Evolutionary conservation across 1,140 invertebrate genomes (phyloP).

Genomic region (Drosophila nannoptera): DNA sequence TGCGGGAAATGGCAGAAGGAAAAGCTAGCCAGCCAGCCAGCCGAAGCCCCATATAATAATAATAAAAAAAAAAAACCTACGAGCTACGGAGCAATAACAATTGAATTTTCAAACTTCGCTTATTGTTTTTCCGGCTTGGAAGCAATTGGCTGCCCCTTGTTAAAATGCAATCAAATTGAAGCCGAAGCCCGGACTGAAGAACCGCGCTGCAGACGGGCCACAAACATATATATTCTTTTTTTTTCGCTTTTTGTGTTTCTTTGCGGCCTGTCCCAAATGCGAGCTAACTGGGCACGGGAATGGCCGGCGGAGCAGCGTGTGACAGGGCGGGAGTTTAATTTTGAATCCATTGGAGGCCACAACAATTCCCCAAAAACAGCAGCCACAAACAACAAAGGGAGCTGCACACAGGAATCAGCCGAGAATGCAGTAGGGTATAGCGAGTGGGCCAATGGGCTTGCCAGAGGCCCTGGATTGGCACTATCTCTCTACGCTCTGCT

Average conservation of each 20-base stretch:
- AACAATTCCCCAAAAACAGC: slow-evolving; percentile 39
- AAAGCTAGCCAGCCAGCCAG: slow-evolving; percentile 9
- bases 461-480: too few relatives aligned
- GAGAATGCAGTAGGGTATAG: slow-evolving; percentile 10
- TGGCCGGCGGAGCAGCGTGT: slow-evolving; percentile 21
- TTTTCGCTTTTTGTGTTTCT: slow-evolving; percentile 13
- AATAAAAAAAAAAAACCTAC: slow-evolving; percentile 51
- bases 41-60: slow-evolving; percentile 1
- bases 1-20: slow-evolving; percentile 20
- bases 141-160: slow-evolving; percentile 65
- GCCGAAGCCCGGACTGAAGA: slow-evolving; percentile 6
- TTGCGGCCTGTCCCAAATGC: slow-evolving; percentile 30
- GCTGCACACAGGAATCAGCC: slow-evolving; percentile 19
- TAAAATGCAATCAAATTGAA: slow-evolving; percentile 76
- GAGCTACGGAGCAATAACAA: slow-evolving; percentile 58
- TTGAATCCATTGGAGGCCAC: slow-evolving; percentile 51
- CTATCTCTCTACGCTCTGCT: too few relatives aligned
- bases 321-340: slow-evolving; percentile 59
- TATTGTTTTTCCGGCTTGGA: slow-evolving; percentile 64
- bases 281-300: slow-evolving; percentile 21
- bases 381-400: slow-evolving; percentile 25
- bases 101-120: slow-evolving; percentile 75
- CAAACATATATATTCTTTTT: slow-evolving; percentile 38
- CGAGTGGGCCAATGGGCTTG: not conserved
- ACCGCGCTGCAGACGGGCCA: slow-evolving; percentile 35